Evolutionary conservation across 30 jellyfish, hydroid and myxozoan genomes (phyloP).

Genomic region (Aurelia sp.): DNA sequence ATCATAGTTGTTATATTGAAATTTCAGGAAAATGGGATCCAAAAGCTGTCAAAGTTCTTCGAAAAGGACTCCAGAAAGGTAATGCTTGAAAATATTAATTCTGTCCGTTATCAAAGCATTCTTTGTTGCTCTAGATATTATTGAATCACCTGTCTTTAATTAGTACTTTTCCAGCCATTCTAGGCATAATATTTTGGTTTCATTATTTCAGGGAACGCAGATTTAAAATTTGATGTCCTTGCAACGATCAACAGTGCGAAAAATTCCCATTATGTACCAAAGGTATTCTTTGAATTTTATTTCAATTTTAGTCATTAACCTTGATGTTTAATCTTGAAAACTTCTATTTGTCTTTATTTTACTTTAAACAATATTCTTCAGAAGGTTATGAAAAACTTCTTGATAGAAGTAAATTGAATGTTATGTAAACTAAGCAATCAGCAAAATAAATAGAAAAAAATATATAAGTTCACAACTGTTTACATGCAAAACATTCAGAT

Average conservation of each 20-base stretch:
- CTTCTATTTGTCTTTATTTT: too few species aligned
- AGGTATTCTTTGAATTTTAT: conserved; percentile 7
- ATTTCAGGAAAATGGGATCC: conserved; percentile 68
- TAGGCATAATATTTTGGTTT: too few species aligned
- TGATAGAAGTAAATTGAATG: too few species aligned
- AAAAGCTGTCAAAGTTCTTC: conserved; percentile 44
- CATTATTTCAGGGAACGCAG: conserved; percentile 20
- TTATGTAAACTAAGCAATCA: too few species aligned
- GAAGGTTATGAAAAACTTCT: too few species aligned
- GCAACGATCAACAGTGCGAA: conserved; percentile 19
- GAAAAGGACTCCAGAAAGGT: conserved; percentile 63
- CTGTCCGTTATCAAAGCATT: background rate
- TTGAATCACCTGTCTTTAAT: too few species aligned
- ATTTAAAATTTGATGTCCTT: conserved; percentile 32
- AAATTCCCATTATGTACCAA: conserved; percentile 38
- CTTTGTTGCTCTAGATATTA: background rate
- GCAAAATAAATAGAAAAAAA: too few species aligned
- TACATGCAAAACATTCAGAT: too few species aligned
- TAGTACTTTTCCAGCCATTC: too few species aligned
- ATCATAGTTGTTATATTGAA: background rate
- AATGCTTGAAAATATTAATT: background rate
- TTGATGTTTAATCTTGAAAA: too few species aligned
- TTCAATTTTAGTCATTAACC: background rate
- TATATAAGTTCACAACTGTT: too few species aligned
- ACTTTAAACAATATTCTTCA: too few species aligned